Evolutionary conservation across 2,113 vertebrate genomes (phyloP).

Genomic region (Coturnix japonica): DNA sequence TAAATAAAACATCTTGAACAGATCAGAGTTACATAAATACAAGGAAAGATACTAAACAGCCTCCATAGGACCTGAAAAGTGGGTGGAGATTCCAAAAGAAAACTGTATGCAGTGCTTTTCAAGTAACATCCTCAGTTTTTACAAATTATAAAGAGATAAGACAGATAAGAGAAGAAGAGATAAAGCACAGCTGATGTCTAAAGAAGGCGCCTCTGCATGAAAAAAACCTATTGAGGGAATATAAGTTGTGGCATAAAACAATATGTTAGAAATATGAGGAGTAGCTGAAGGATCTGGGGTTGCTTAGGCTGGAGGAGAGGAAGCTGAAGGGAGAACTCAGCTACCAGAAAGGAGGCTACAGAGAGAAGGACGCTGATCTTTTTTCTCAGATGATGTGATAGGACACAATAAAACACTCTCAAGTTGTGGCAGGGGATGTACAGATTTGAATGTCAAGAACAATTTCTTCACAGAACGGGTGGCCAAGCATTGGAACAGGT

Average conservation of each 20-base stretch:
- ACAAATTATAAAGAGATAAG: background rate
- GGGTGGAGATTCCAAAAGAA: background rate
- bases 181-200: background rate
- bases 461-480: background rate
- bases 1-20: background rate
- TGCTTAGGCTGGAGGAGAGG: background rate
- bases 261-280: background rate
- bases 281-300: background rate
- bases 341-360: background rate
- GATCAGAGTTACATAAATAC: background rate
- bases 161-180: background rate
- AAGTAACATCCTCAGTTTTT: background rate
- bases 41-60: background rate
- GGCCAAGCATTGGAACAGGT: background rate
- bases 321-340: background rate
- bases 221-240: background rate
- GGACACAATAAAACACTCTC: background rate
- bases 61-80: background rate
- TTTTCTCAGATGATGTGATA: background rate
- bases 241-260: background rate
- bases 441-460: background rate
- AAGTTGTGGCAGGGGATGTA: background rate
- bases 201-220: background rate
- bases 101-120: fast-evolving
- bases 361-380: background rate